Evolutionary conservation across 2,113 vertebrate genomes (phyloP), one percentile per base, ranked within the genome.

Genomic region (Cacatua alba): DNA sequence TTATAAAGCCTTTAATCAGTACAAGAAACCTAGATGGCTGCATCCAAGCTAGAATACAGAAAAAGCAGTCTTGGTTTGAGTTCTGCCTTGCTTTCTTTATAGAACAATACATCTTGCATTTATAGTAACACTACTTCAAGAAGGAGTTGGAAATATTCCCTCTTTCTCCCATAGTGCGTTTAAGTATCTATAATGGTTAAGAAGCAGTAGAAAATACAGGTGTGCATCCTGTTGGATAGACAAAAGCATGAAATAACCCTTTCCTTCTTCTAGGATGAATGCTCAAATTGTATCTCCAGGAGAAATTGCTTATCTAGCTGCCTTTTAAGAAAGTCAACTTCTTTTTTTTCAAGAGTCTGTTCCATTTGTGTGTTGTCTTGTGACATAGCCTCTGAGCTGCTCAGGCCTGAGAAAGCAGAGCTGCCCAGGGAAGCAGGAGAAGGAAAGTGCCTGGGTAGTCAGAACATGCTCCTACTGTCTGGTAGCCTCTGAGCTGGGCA

Each of bases 371-470:
- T 60, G 16, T 70, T 67, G 9, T 5, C 10, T 39, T 88, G 31
- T 63, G 69, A 84, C 67, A 59, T 2, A 55, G 8, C 13, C 25
- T 18, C 49, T 43, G 25, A 16, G 39, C 41, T 79, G 10, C 48
- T 88, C 48, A 79, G 24, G 16, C 43, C 62, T 71, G 35, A 43
- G 10, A 65, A 70, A 52, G 55, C 39, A 62, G 31, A 71, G 16
- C 7, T 37, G 15, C 9, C 4, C 26, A 44, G 29, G 26, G 9
- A 46, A 8, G 28, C 11, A 41, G 55, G 33, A 76, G 44, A 3
- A 1, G 0, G n/a, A 82, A 52, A 1, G 2, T 3, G 12, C 28
- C 25, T 26, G 10, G 33, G 17, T 8, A 29, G 18, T 14, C 16
- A 52, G 37, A 29, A 39, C 1, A 0, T 35, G 33, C 1, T 57